Evolutionary conservation across 2,113 vertebrate species (phyloP).

Genomic region (Gulo gulo): DNA sequence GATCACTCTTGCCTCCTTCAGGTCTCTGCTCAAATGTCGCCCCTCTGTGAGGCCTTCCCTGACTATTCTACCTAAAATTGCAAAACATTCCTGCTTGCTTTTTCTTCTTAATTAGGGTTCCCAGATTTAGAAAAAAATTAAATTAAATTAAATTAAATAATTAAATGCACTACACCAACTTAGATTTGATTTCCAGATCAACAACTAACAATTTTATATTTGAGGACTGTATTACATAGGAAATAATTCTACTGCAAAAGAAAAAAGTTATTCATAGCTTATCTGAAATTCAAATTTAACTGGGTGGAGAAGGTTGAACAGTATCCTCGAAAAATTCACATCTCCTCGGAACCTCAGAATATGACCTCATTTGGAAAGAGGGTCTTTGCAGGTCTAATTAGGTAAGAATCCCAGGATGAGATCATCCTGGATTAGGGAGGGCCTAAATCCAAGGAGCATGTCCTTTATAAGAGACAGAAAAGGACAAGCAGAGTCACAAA

Average conservation of each 20-base stretch:
- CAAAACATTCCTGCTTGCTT: background rate
- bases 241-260: background rate
- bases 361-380: background rate
- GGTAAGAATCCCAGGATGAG: background rate
- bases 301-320: background rate
- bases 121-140: background rate
- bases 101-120: background rate
- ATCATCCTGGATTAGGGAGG: background rate
- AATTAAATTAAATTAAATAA: background rate
- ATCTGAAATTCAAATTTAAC: constrained; percentile 4
- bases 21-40: background rate
- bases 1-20: background rate
- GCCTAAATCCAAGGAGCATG: background rate
- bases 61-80: background rate
- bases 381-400: background rate
- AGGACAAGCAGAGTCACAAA: background rate
- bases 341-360: background rate
- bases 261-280: background rate
- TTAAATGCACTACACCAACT: background rate
- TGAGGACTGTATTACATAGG: background rate
- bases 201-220: background rate
- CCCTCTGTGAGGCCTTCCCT: background rate
- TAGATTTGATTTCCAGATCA: background rate
- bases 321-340: background rate
- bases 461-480: background rate